Conservation (phyloP, 2,888 invertebrate species). For the Heteromyza rotundicornis region DNA sequence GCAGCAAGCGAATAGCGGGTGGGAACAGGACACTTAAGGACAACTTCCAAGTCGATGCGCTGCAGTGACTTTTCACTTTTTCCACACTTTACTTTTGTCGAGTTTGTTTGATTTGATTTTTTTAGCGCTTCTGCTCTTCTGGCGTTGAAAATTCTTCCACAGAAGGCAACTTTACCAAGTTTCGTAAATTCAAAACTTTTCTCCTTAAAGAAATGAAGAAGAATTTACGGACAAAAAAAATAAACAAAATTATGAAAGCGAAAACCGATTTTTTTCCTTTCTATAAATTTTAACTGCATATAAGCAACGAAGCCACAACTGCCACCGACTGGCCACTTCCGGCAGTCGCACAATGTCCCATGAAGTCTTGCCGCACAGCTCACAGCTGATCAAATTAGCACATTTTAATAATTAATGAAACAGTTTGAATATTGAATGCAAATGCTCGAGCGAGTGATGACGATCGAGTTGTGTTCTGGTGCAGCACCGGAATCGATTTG, state of each 20-base stretch:
- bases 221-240: too few species aligned
- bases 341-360: not conserved
- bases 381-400: not conserved
- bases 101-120: not conserved
- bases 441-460: too few species aligned
- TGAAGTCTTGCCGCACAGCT: not conserved
- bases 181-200: slow-evolving; percentile 13
- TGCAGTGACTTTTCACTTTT: slow-evolving; percentile 9
- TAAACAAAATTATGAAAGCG: too few species aligned
- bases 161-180: not conserved
- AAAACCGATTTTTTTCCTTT: too few species aligned
- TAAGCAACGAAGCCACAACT: not conserved
- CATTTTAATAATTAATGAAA: slow-evolving; percentile 19
- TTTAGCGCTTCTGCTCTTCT: not conserved
- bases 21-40: slow-evolving; percentile 7
- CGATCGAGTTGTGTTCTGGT: too few species aligned
- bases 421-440: slow-evolving; percentile 14
- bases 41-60: not conserved
- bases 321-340: not conserved
- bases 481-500: too few species aligned
- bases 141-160: not conserved
- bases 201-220: slow-evolving; percentile 2
- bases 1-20: too few species aligned
- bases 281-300: too few species aligned
- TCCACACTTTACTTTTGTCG: not conserved